Evolutionary conservation across 1,140 invertebrate species (phyloP).

Genomic region (Neelides sp.): DNA sequence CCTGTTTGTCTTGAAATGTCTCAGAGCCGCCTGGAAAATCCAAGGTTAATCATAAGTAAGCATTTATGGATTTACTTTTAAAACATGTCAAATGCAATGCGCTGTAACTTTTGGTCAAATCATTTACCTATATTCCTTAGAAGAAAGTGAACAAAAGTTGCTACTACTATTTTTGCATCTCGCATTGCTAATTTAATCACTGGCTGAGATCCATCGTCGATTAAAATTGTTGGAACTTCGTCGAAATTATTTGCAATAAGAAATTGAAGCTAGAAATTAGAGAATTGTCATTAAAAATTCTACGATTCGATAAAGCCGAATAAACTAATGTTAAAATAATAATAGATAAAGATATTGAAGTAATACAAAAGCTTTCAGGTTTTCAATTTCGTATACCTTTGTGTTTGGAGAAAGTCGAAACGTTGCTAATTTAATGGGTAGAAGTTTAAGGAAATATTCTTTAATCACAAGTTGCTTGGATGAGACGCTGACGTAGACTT

Average conservation of each 20-base stretch:
- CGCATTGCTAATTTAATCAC: conserved; percentile 65
- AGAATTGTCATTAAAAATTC: background rate
- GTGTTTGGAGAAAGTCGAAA: conserved; percentile 84
- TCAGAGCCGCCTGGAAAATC: conserved; percentile 60
- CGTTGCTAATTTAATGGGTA: conserved; percentile 79
- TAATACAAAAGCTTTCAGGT: background rate
- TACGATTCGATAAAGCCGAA: too few relatives aligned
- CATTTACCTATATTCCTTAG: conserved; percentile 73
- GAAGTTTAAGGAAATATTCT: conserved; percentile 81
- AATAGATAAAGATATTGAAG: conserved; percentile 40
- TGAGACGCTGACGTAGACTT: conserved; percentile 74
- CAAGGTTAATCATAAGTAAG: conserved; percentile 8
- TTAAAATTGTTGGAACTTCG: conserved; percentile 47
- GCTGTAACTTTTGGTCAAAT: too few relatives aligned
- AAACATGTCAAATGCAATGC: too few relatives aligned
- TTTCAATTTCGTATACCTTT: conserved; percentile 45
- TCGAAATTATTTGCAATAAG: conserved; percentile 22
- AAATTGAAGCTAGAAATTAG: conserved; percentile 22
- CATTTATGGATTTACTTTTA: too few relatives aligned
- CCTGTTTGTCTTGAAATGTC: conserved; percentile 89
- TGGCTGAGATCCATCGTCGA: conserved; percentile 83
- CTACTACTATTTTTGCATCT: conserved; percentile 78
- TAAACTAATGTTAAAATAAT: too few relatives aligned
- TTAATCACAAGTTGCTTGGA: conserved; percentile 81
- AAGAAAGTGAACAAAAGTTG: conserved; percentile 80